Evolutionary conservation across 2,888 invertebrate species (phyloP), one percentile per base, ranked within the genome.

Genomic region (Malacosoma neustria): DNA sequence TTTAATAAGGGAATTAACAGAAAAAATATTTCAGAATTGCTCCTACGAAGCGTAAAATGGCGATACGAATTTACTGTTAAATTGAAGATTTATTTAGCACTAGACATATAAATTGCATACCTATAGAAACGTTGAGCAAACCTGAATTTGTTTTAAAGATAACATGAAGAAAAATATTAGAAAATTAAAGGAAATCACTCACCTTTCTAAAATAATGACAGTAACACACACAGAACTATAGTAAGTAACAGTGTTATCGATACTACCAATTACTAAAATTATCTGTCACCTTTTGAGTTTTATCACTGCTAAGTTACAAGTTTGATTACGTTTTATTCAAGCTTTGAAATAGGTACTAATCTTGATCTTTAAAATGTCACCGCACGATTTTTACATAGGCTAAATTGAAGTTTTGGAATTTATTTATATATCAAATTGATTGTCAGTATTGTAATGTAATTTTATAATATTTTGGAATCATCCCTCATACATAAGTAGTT

Each of bases 131-230:
- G 13, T 32, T 4, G 6, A 13, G 7, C 3, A 7, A 13, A 13
- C 1, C 9, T 13, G 4, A 13, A n/a, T 13, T 14, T 32, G n/a
- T 13, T 13, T 9, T 13, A 32, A 3, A 13, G 13, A 13, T 13
- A 32, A 13, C n/a, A 14, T 13, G 6, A 9, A n/a, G 31, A 32
- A 13, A 36, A 36, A 33, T 33, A 33, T 13, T 38, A 39, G 42
- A 46, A 49, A 61, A 62, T 49, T 46, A 38, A 40, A 48, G 54
- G 56, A 71, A 68, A 63, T 65, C 49, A 63, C 84, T 81, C 41
- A 84, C 84, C 74, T 82, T 82, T 76, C 71, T 73, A 68, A 65
- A 60, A 60, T 61, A 66, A 72, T 81, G 77, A 81, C 82, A 84
- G 72, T 57, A 74, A 72, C 61, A 75, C 74, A 74, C 74, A 80